Percentiles rank a stretch among this genome's conserved stretches.
These are phyloP conservation scores for Adelphocoris suturalis DNA, from an alignment of 2,888 invertebrate genomes.

Conservation along the genomic window DNA sequence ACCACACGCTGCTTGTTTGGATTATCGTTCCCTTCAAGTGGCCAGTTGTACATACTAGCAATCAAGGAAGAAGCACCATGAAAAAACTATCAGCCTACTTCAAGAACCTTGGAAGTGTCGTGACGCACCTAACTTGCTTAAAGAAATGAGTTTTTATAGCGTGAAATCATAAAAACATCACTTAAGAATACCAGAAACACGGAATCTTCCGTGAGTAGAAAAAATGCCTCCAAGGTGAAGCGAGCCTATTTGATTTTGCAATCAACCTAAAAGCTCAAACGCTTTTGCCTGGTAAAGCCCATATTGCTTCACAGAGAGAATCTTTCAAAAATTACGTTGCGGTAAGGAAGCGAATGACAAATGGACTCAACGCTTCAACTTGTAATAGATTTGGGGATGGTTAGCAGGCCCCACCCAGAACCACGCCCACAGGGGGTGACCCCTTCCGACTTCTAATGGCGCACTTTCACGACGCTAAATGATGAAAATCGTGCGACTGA, in stretches of 20 bases:
- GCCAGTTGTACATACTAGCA: background rate
- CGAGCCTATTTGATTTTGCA: constrained; percentile 59
- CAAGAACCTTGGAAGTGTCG: background rate
- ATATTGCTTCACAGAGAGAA: background rate
- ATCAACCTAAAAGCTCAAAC: constrained; percentile 53
- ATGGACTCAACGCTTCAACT: constrained; percentile 43
- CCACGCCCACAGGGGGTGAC: constrained; percentile 54
- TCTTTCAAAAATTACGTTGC: constrained; percentile 25
- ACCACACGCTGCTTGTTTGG: background rate
- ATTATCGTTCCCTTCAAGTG: background rate
- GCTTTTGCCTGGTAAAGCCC: background rate
- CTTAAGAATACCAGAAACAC: constrained; percentile 12
- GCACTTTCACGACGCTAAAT: constrained; percentile 28
- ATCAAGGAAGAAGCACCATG: background rate
- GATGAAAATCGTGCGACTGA: constrained; percentile 18
- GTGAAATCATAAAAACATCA: constrained; percentile 21
- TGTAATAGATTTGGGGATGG: constrained; percentile 58
- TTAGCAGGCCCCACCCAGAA: constrained; percentile 52
- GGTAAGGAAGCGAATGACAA: constrained; percentile 49
- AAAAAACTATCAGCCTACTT: background rate
- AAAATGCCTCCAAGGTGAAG: constrained; percentile 10
- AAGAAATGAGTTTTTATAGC: constrained; percentile 28
- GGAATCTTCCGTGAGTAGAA: constrained; percentile 56
- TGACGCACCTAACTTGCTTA: background rate
- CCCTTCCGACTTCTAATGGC: constrained; percentile 46